These are phyloP conservation scores for Valencia hispanica DNA, from an alignment of 2,797 vertebrate species.

Conservation along the genomic window DNA sequence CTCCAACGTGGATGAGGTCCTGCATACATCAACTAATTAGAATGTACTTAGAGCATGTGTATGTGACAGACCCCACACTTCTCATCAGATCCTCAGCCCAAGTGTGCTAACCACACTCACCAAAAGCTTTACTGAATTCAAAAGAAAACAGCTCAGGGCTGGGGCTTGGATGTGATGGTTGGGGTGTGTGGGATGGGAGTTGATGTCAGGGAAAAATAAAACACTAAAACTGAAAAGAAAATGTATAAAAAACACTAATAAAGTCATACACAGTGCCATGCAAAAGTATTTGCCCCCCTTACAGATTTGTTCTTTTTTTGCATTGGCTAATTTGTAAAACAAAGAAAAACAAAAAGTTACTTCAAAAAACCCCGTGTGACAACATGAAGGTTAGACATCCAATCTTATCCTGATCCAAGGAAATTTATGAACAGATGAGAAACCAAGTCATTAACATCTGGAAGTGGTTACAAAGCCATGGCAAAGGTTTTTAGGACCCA, in stretches of 20 bases:
- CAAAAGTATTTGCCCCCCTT: not conserved
- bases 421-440: not conserved
- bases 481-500: not conserved
- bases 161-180: constrained; percentile 4
- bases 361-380: not conserved
- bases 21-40: constrained; percentile 87
- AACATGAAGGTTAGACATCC: no score
- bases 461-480: not conserved
- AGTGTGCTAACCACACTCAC: constrained; percentile 71
- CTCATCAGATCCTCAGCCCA: constrained; percentile 76
- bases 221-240: constrained; percentile 40
- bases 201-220: constrained; percentile 46
- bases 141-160: constrained; percentile 40
- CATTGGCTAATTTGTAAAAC: not conserved
- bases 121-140: constrained; percentile 71
- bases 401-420: not conserved
- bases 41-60: constrained; percentile 73
- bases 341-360: not conserved
- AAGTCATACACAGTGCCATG: constrained; percentile 2
- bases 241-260: not conserved
- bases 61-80: constrained; percentile 72
- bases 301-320: not conserved
- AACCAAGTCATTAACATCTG: not conserved
- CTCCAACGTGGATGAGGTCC: constrained; percentile 85
- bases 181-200: constrained; percentile 9